These are phyloP conservation scores for Drosophila setosimentum DNA, from an alignment of 2,888 invertebrate genomes.

Conservation along the genomic window DNA sequence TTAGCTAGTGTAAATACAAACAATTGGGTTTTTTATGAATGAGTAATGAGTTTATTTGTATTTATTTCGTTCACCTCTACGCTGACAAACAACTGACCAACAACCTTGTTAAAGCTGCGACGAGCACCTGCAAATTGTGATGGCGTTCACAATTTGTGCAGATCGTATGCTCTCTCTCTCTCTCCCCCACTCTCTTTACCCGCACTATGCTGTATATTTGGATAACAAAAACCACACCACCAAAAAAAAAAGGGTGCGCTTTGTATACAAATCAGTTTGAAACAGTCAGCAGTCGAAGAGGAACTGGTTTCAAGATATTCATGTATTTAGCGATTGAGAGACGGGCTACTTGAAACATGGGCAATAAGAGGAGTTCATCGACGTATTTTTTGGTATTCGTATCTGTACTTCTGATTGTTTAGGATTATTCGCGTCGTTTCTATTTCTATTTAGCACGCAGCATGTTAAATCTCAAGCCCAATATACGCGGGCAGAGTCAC, in stretches of 20 bases:
- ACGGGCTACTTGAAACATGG: slow-evolving; percentile 48
- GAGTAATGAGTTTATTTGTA: slow-evolving; percentile 52
- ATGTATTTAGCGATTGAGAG: slow-evolving; percentile 12
- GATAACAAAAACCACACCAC: neutral
- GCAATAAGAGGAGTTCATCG: slow-evolving; percentile 49
- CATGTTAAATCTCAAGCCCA: slow-evolving; percentile 31
- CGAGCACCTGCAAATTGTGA: slow-evolving; percentile 40
- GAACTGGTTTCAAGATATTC: slow-evolving; percentile 57
- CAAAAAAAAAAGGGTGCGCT: slow-evolving; percentile 30
- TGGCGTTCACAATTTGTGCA: neutral
- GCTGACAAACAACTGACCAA: slow-evolving; percentile 49
- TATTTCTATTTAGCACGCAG: slow-evolving; percentile 30
- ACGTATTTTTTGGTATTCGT: slow-evolving; percentile 39
- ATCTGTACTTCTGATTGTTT: slow-evolving; percentile 49
- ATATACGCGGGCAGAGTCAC: slow-evolving; percentile 12
- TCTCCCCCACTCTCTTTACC: neutral
- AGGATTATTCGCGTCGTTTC: slow-evolving; percentile 46
- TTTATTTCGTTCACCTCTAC: slow-evolving; percentile 16
- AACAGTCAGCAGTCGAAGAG: slow-evolving; percentile 19
- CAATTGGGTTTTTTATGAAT: slow-evolving; percentile 41
- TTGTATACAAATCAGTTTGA: slow-evolving; percentile 60
- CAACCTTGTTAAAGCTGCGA: slow-evolving; percentile 61
- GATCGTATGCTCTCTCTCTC: slow-evolving; percentile 26
- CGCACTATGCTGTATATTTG: slow-evolving; percentile 20
- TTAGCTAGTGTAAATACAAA: slow-evolving; percentile 39